Evolutionary conservation across 2,888 invertebrate genomes (phyloP).

Genomic region (Eilema sororculum): DNA sequence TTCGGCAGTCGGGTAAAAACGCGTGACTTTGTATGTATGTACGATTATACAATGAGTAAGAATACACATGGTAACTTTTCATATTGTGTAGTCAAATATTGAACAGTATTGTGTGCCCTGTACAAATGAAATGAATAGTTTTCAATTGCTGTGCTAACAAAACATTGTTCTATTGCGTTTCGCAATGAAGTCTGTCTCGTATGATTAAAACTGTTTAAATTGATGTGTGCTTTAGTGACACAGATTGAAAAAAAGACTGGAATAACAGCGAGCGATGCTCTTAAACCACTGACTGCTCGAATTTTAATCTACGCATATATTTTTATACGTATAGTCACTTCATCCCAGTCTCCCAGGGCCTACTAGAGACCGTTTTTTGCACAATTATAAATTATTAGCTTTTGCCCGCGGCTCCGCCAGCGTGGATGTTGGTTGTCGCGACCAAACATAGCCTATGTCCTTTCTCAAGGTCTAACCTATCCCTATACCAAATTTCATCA

Average conservation of each 20-base stretch:
- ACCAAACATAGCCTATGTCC: too few relatives aligned
- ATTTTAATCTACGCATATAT: background rate
- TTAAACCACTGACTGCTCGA: background rate
- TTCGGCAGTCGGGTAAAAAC: too few relatives aligned
- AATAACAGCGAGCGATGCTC: background rate
- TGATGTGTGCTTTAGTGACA: constrained; percentile 17
- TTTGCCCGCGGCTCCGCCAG: too few relatives aligned
- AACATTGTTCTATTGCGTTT: constrained; percentile 7
- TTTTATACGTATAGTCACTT: too few relatives aligned
- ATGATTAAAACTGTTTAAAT: constrained; percentile 17
- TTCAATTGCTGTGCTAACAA: constrained; percentile 6
- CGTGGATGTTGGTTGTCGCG: too few relatives aligned
- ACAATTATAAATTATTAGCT: too few relatives aligned
- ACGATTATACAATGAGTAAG: background rate
- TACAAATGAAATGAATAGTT: constrained; percentile 8
- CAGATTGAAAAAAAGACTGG: constrained; percentile 14
- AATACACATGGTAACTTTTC: background rate
- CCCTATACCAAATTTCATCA: too few relatives aligned
- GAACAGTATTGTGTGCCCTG: background rate
- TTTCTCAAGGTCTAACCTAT: too few relatives aligned
- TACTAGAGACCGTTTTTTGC: too few relatives aligned
- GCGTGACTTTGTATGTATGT: background rate
- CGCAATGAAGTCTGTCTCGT: constrained; percentile 11
- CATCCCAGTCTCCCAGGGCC: too few relatives aligned
- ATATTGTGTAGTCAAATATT: constrained; percentile 5